A percentile compares a stretch with the other conserved stretches of the same genome.
phyloP scores from a whole-genome alignment of 2,888 invertebrate species.

The Cinara cedri region DNA sequence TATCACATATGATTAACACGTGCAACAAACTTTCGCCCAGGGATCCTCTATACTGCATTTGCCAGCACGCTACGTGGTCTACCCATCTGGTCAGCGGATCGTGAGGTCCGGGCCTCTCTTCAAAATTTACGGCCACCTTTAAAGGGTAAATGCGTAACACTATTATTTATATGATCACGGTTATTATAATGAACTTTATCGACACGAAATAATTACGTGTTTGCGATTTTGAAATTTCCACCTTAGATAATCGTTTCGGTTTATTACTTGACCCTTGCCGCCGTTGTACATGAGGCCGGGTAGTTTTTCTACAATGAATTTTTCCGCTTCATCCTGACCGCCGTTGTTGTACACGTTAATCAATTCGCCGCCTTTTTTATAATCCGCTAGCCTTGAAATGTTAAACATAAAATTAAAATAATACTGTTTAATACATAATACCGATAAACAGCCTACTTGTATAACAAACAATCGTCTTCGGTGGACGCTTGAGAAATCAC shows the following conservation, averaged over 20 bases:
- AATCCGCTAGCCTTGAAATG: conserved; percentile 76
- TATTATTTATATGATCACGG: too few species aligned
- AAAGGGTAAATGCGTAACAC: conserved; percentile 7
- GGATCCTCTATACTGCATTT: conserved; percentile 93
- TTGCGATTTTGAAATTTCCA: conserved; percentile 90
- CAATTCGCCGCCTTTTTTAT: conserved; percentile 88
- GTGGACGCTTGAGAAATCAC: conserved; percentile 88
- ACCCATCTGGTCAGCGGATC: conserved; percentile 88
- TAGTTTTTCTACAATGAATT: conserved; percentile 83
- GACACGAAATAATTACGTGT: conserved; percentile 66
- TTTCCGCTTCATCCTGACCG: conserved; percentile 82
- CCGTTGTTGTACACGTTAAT: conserved; percentile 86
- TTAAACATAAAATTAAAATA: neutral
- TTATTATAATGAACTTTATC: neutral
- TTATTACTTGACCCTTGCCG: conserved; percentile 83
- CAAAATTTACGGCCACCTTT: conserved; percentile 81
- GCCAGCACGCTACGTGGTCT: conserved; percentile 96
- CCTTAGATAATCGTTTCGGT: conserved; percentile 83
- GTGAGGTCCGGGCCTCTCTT: conserved; percentile 81
- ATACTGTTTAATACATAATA: conserved; percentile 37
- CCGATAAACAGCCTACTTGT: conserved; percentile 66
- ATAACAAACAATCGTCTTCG: conserved; percentile 84
- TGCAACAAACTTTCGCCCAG: conserved; percentile 94
- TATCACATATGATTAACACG: conserved; percentile 92
- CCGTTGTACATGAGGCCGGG: conserved; percentile 86